Percentiles rank a stretch among this genome's conserved stretches.
These are phyloP conservation scores for Pomacea maculata DNA, from an alignment of 1,140 invertebrate genomes.

Conservation along the genomic window DNA sequence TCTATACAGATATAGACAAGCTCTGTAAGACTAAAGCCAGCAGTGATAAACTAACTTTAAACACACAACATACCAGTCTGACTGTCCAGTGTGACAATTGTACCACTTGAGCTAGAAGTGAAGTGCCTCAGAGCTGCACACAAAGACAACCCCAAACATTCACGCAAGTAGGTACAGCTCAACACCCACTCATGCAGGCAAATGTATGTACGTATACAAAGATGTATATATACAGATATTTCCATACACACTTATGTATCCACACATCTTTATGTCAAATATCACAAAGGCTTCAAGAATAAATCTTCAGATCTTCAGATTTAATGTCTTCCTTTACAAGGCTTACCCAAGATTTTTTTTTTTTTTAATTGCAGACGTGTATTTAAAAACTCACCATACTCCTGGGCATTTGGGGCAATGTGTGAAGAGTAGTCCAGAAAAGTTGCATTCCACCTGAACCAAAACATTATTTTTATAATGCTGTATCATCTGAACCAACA, in stretches of 20 bases:
- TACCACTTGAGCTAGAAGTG: slow-evolving; percentile 87
- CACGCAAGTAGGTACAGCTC: neutral
- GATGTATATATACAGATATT: no score
- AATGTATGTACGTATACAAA: neutral
- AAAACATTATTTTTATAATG: neutral
- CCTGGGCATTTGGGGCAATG: slow-evolving; percentile 69
- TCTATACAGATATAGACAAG: no score
- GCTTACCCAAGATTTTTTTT: no score
- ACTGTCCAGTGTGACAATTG: slow-evolving; percentile 76
- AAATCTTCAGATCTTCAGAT: no score
- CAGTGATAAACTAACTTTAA: no score
- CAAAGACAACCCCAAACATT: neutral
- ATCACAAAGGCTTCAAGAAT: no score
- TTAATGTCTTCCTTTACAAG: no score
- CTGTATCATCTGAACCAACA: neutral
- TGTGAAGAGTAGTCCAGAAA: slow-evolving; percentile 75
- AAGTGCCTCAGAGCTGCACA: slow-evolving; percentile 83
- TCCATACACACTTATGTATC: no score
- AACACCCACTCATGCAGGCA: slow-evolving; percentile 6
- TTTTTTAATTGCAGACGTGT: no score
- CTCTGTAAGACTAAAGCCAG: no score
- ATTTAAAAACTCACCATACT: slow-evolving; percentile 77
- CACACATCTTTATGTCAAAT: no score
- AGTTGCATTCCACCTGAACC: slow-evolving; percentile 87
- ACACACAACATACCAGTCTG: slow-evolving; percentile 56